These are phyloP conservation scores for Halcyon chelicuti DNA, from an alignment of 2,797 vertebrate species.

Conservation along the genomic window DNA sequence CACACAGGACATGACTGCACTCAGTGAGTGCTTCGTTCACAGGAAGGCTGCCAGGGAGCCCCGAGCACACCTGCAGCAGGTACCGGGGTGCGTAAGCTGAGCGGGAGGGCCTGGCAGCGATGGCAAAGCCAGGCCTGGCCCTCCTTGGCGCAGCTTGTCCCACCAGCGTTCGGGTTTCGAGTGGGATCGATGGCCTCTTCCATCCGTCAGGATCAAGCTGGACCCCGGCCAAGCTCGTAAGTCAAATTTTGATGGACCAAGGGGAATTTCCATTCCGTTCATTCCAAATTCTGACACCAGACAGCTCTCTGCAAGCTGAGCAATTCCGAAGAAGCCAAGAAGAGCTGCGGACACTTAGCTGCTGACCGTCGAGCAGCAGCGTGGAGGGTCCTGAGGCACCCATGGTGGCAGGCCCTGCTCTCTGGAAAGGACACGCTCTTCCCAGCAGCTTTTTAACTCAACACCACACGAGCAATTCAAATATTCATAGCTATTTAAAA, in stretches of 20 bases:
- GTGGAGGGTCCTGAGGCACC: neutral
- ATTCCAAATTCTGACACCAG: slow-evolving; percentile 17
- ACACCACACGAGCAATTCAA: neutral
- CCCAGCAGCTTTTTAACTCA: neutral
- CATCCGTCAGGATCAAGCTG: neutral
- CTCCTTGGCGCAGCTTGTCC: neutral
- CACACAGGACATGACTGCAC: accelerated
- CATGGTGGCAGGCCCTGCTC: neutral
- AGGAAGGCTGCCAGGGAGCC: neutral
- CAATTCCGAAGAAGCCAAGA: neutral
- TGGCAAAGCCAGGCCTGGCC: accelerated
- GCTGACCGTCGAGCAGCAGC: neutral
- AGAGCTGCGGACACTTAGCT: neutral
- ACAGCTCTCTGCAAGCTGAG: neutral
- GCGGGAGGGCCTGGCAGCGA: accelerated
- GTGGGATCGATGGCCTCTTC: neutral
- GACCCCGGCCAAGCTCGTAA: neutral
- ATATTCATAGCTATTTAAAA: neutral
- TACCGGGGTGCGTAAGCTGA: accelerated
- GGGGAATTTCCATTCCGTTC: slow-evolving; percentile 55
- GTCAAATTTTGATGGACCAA: neutral
- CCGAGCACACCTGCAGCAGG: neutral
- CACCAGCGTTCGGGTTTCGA: neutral
- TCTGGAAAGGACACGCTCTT: neutral
- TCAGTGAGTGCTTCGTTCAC: accelerated